These are phyloP conservation scores for Sparus aurata DNA, from an alignment of 2,797 vertebrate species.

Conservation along the genomic window DNA sequence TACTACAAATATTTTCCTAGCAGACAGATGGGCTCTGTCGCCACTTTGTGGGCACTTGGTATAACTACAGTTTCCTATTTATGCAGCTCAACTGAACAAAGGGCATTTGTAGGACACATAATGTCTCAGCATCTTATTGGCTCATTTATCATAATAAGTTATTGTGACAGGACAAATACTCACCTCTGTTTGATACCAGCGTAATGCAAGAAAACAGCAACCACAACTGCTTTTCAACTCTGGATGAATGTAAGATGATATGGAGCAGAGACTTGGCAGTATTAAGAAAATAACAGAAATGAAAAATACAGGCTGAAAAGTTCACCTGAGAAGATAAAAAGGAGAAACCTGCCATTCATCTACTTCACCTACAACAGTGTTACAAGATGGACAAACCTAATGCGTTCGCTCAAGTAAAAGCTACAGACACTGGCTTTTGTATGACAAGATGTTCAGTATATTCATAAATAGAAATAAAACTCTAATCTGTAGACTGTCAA, in stretches of 20 bases:
- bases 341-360: too few species aligned
- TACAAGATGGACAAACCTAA: too few species aligned
- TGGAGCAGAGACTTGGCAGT: background rate
- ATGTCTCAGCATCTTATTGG: slow-evolving; percentile 53
- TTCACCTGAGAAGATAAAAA: too few species aligned
- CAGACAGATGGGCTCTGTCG: slow-evolving; percentile 41
- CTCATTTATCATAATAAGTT: slow-evolving; percentile 68
- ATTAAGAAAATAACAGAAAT: background rate
- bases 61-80: slow-evolving; percentile 16
- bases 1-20: background rate
- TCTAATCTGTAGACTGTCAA: too few species aligned
- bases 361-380: too few species aligned
- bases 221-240: background rate
- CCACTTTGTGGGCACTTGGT: slow-evolving; percentile 30
- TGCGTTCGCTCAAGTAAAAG: too few species aligned
- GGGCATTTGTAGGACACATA: slow-evolving; percentile 78
- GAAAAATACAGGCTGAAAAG: background rate
- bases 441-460: too few species aligned
- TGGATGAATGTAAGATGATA: background rate
- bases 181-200: slow-evolving; percentile 37
- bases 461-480: too few species aligned
- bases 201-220: slow-evolving; percentile 13
- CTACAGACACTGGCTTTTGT: too few species aligned
- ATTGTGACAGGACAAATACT: slow-evolving; percentile 54
- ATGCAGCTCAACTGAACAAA: slow-evolving; percentile 49